Evolutionary conservation across 2,113 vertebrate species (phyloP), one percentile per base, ranked within the genome.

Genomic region (Syngnathus floridae): DNA sequence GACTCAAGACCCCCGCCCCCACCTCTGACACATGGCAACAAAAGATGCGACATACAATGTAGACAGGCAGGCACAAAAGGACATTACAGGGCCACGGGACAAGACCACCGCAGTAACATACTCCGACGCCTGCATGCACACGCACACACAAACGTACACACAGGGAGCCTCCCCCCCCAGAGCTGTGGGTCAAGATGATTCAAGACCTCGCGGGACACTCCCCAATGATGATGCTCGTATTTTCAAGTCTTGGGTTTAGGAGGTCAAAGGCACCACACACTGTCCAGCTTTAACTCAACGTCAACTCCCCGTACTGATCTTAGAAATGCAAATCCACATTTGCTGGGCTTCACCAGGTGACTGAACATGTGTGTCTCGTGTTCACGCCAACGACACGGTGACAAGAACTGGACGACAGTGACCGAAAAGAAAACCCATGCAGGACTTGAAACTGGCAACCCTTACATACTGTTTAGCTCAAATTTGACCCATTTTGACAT

Each of bases 41-140:
- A 85, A 73, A 82, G 78, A 87, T 73, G 82, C n/a, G 66, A 87
- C 85, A 83, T 61, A 61, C 77, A 85, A 56, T 81, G 80, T 74
- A 86, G 85, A 85, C 80, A 82, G 82, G 72, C 73, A 70, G 26
- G 75, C 70, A 84, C 84, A 82, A 41, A 37, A 80, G 74, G 81
- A 89, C 84, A 84, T 77, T 56, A 71, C 77, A 67, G 73, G 66
- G 65, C 61, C 80, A 75, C 74, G 64, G 22, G 59, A 73, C 58
- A 46, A 48, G 72, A 73, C 77, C 60, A 76, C 71, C 61, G 61
- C 75, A 61, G 46, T 51, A 61, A 75, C 66, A 69, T 31, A 31
- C 26, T 31, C 3, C 26, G 26, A 31, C 26, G 26, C 26, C 26
- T 31, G 26, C 43, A 48, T 17, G 19, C 64, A 58, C 14, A 40